phyloP scores from a whole-genome alignment of 2,113 vertebrate species.

The Pterocles burchelli region DNA sequence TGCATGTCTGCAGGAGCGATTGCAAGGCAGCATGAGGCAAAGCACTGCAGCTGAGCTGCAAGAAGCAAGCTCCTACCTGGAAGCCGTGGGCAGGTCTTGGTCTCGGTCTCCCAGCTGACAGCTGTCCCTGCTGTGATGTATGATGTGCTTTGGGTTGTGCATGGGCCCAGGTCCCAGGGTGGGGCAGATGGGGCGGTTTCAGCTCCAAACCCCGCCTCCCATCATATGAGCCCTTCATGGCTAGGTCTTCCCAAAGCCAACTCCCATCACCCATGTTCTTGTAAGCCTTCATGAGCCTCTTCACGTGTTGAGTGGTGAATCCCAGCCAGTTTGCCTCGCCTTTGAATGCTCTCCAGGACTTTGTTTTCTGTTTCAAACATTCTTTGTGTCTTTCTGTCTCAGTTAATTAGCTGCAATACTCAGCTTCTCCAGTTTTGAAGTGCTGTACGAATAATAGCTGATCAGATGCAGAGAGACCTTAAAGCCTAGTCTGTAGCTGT shows the following conservation, averaged over 20 bases:
- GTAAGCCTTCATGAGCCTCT: background rate
- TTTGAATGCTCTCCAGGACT: background rate
- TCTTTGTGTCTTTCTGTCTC: background rate
- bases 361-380: slow-evolving; percentile 23
- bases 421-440: background rate
- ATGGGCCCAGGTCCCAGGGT: background rate
- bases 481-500: background rate
- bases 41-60: background rate
- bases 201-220: background rate
- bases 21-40: background rate
- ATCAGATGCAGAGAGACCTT: background rate
- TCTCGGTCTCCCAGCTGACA: background rate
- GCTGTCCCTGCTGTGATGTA: background rate
- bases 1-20: background rate
- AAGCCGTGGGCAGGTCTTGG: background rate
- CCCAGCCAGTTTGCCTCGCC: background rate
- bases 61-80: slow-evolving; percentile 5
- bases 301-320: rapidly evolving
- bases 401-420: background rate
- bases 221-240: background rate
- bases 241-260: background rate
- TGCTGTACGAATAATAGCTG: background rate
- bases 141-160: background rate
- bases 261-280: background rate
- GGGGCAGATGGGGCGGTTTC: background rate